These are phyloP conservation scores for Anthoscopus minutus DNA, from an alignment of 2,113 vertebrate genomes.

Conservation along the genomic window DNA sequence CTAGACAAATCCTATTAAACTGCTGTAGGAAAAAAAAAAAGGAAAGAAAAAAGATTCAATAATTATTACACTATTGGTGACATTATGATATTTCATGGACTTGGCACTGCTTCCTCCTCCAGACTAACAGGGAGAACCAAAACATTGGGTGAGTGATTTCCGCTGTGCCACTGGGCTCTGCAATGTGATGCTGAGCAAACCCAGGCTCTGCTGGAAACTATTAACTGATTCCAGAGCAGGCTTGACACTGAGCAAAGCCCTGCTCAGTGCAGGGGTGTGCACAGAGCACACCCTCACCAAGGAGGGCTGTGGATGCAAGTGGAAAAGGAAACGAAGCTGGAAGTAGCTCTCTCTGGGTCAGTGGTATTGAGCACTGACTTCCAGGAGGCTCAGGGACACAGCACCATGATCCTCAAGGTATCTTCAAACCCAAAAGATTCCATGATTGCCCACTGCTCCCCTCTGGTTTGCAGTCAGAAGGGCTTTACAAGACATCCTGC, in stretches of 20 bases:
- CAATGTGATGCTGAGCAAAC: not conserved
- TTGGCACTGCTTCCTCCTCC: not conserved
- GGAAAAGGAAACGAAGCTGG: not conserved
- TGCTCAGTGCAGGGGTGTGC: not conserved
- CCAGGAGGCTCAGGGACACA: not conserved
- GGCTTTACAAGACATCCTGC: not conserved
- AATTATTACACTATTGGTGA: not conserved
- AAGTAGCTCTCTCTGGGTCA: not conserved
- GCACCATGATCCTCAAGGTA: not conserved
- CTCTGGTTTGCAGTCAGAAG: not conserved
- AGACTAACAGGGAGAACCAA: not conserved
- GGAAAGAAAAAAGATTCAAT: not conserved
- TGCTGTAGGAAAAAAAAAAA: not conserved
- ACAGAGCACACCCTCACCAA: too few relatives aligned
- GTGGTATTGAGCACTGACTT: not conserved
- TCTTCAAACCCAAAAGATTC: not conserved
- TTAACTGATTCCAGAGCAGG: not conserved
- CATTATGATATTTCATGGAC: not conserved
- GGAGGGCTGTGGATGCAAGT: not conserved
- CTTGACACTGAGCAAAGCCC: not conserved
- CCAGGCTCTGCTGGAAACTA: not conserved
- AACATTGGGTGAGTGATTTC: not conserved
- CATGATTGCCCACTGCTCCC: not conserved
- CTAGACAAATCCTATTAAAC: not conserved
- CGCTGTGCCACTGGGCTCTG: not conserved